Percentiles rank a stretch among this genome's conserved stretches.
Evolutionary conservation across 2,888 invertebrate genomes (phyloP).

Genomic region (Metallyticus violacea): DNA sequence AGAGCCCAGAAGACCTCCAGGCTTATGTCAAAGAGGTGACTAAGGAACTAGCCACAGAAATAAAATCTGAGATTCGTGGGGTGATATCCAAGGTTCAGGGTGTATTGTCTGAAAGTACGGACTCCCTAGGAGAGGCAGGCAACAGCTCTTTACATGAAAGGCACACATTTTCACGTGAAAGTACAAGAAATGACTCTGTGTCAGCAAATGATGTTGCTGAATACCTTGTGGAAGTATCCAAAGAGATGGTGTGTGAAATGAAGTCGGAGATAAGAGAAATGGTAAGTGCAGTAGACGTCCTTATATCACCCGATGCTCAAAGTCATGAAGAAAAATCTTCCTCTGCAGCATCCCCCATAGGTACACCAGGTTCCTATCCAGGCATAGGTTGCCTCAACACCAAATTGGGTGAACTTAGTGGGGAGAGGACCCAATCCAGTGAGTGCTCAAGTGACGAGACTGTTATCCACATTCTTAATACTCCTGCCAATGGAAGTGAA

Average conservation of each 20-base stretch:
- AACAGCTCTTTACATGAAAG: neutral
- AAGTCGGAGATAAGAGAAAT: conserved; percentile 74
- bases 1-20: conserved; percentile 58
- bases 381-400: conserved; percentile 2
- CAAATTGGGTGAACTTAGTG: conserved; percentile 14
- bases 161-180: neutral
- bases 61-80: conserved; percentile 77
- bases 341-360: conserved; percentile 34
- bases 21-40: conserved; percentile 77
- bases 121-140: neutral
- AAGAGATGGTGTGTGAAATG: conserved; percentile 75
- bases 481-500: neutral
- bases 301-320: conserved; percentile 53
- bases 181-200: conserved; percentile 60
- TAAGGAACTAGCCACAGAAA: conserved; percentile 74
- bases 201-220: conserved; percentile 74
- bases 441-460: conserved; percentile 49
- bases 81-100: conserved; percentile 79
- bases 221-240: conserved; percentile 73
- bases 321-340: conserved; percentile 50
- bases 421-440: conserved; percentile 40
- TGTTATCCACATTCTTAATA: conserved; percentile 45
- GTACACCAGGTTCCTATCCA: neutral
- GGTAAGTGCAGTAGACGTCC: conserved; percentile 69
- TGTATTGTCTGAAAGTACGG: conserved; percentile 61